These are phyloP conservation scores for Hetaerina titia DNA, from an alignment of 2,888 invertebrate genomes.

Conservation along the genomic window DNA sequence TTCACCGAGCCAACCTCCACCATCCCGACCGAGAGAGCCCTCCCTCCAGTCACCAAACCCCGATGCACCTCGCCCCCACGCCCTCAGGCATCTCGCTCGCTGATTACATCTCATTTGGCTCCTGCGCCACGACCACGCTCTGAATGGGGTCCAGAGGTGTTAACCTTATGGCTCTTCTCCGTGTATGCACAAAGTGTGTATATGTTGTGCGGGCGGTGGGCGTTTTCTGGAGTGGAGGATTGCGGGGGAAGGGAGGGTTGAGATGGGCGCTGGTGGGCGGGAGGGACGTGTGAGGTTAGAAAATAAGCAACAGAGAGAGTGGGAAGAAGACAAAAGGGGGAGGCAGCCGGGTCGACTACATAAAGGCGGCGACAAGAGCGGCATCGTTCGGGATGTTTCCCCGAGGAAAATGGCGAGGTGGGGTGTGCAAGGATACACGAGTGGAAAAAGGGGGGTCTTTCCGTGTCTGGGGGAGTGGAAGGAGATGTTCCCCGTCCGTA, in stretches of 20 bases:
- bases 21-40: background rate
- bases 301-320: background rate
- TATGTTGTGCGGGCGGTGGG: background rate
- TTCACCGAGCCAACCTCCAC: background rate
- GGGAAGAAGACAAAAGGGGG: background rate
- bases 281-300: background rate
- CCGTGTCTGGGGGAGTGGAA: background rate
- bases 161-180: conserved; percentile 44
- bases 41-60: background rate
- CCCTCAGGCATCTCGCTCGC: background rate
- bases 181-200: background rate
- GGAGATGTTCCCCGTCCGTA: background rate
- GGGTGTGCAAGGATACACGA: background rate
- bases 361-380: background rate
- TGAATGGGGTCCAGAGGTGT: conserved; percentile 32
- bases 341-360: background rate
- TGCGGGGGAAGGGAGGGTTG: background rate
- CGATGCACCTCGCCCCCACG: background rate
- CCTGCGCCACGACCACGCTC: conserved; percentile 27
- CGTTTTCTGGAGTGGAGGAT: background rate
- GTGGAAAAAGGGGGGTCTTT: background rate
- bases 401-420: background rate
- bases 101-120: conserved; percentile 64
- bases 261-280: background rate
- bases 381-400: background rate